Evolutionary conservation across 2,113 vertebrate genomes (phyloP).

Genomic region (Eretmochelys imbricata): DNA sequence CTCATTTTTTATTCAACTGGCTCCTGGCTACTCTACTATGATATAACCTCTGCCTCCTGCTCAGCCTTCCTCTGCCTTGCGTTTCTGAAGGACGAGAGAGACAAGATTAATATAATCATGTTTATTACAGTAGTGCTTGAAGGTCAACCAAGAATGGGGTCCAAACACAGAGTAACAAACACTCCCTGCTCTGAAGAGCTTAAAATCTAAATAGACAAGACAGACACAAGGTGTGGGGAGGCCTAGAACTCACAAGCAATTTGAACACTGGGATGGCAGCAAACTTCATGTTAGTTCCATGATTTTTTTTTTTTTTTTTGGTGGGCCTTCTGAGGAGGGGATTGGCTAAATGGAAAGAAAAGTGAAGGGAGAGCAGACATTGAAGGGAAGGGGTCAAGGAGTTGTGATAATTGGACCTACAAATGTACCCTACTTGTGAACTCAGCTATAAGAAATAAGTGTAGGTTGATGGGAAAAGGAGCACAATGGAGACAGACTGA

Average conservation of each 20-base stretch:
- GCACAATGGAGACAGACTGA: neutral
- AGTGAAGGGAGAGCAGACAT: neutral
- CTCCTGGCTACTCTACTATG: neutral
- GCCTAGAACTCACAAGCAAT: neutral
- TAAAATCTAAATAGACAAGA: neutral
- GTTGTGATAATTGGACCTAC: neutral
- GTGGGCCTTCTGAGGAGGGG: neutral
- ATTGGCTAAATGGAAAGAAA: neutral
- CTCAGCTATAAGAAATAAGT: neutral
- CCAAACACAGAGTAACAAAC: neutral
- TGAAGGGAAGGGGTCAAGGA: neutral
- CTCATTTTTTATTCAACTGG: neutral
- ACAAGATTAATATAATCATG: neutral
- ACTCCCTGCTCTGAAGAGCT: rapidly evolving
- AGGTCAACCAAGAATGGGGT: neutral
- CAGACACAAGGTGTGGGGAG: neutral
- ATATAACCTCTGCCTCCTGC: neutral
- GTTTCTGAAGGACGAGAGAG: neutral
- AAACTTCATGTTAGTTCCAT: neutral
- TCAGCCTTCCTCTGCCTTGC: neutral
- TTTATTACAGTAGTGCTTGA: neutral
- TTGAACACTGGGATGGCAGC: neutral
- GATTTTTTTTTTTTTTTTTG: neutral
- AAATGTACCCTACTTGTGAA: neutral
- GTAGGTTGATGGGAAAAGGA: neutral